Evolutionary conservation across 2,797 vertebrate species (phyloP).

Genomic region (Mallotus villosus): DNA sequence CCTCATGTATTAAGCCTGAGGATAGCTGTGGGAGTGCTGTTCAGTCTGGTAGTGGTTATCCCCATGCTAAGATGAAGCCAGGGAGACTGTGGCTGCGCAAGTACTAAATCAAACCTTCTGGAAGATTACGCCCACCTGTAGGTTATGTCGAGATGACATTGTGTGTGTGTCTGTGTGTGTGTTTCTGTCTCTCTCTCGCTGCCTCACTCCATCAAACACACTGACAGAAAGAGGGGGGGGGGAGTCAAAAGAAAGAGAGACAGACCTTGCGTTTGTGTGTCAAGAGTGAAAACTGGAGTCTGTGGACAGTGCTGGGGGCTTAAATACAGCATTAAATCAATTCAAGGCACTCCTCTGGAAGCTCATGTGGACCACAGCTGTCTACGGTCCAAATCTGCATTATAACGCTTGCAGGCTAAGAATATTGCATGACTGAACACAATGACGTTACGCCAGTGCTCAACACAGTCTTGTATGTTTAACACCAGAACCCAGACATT

Average conservation of each 20-base stretch:
- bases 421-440: neutral
- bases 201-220: neutral
- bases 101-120: neutral
- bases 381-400: neutral
- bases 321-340: neutral
- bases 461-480: neutral
- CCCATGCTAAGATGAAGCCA: no score
- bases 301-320: neutral
- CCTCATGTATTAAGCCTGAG: neutral
- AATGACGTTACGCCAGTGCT: neutral
- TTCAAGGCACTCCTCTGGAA: no score
- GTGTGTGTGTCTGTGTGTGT: neutral
- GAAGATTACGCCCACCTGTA: neutral
- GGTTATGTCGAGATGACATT: neutral
- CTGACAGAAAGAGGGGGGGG: neutral
- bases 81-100: neutral
- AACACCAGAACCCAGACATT: neutral
- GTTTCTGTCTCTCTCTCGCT: neutral
- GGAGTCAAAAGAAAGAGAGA: neutral
- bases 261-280: neutral
- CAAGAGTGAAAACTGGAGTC: neutral
- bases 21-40: constrained; percentile 7
- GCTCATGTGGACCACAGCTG: neutral
- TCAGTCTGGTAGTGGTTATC: neutral
- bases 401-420: neutral